Evolutionary conservation across 37 sponge, comb jelly and placozoan species (phyloP), one percentile per base, ranked within the genome.

Genomic region (Mnemiopsis leidyi): DNA sequence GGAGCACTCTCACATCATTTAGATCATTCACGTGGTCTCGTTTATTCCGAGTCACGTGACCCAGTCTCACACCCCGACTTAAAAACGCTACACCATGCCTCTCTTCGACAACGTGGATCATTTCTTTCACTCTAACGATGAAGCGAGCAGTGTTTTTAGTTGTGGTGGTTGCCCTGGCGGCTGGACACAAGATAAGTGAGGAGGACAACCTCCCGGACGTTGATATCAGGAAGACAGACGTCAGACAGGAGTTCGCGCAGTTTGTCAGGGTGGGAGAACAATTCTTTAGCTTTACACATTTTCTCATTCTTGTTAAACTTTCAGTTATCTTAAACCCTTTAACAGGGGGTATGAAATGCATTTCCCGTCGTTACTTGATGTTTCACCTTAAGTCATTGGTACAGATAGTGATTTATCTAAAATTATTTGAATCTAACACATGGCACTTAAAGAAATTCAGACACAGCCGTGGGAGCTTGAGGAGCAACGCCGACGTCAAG

Each of bases 401-500:
- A n/a, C n/a, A n/a, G n/a, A n/a, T n/a, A n/a, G n/a, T n/a, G n/a
- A n/a, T n/a, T n/a, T n/a, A n/a, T n/a, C n/a, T n/a, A n/a, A n/a
- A n/a, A n/a, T n/a, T n/a, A n/a, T n/a, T n/a, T n/a, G n/a, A n/a
- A n/a, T n/a, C n/a, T n/a, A n/a, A 13, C 68, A 67, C 68, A 13
- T 67, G 18, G 18, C 20, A 13, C 68, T 2, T 71, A 7, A 7
- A 71, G 75, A 71, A 71, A 71, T 71, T 29, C 75, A 71, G 30
- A 25, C 7, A 71, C 7, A 71, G 75, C 75, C 25, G 30, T 7
- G 75, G 75, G 5, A 29, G 3, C 75, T 28, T 71, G 30, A 71
- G 75, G 75, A 71, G 75, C 75, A 85, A 85, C 24, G 48, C 21
- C 0, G 40, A 28, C 28, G 90, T 85, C 7, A 85, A 85, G 90